phyloP scores from a whole-genome alignment of 1,140 invertebrate genomes.

The Brachionus koreanus region DNA sequence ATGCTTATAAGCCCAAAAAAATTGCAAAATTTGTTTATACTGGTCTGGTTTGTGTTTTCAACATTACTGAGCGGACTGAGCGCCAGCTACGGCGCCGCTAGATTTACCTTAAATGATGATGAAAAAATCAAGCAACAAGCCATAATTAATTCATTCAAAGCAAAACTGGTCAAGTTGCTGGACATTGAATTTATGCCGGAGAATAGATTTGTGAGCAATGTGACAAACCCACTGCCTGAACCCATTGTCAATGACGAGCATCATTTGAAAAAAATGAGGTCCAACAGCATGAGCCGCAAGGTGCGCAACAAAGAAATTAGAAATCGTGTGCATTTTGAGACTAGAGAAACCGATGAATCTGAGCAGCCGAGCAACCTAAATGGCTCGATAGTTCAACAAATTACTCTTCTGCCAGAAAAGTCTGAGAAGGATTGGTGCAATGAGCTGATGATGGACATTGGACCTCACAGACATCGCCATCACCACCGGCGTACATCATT shows the following conservation, averaged over 20 bases:
- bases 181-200: background rate
- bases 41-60: background rate
- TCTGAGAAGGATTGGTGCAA: background rate
- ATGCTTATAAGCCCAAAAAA: background rate
- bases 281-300: background rate
- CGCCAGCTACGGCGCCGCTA: background rate
- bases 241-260: background rate
- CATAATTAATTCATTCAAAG: background rate
- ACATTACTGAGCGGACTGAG: background rate
- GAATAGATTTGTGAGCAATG: background rate
- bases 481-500: background rate
- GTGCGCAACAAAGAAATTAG: background rate
- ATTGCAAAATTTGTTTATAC: background rate
- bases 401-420: background rate
- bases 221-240: slow-evolving; percentile 8
- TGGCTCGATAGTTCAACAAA: slow-evolving; percentile 3
- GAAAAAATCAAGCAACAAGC: slow-evolving; percentile 25
- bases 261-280: background rate
- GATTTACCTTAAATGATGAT: background rate
- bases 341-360: background rate
- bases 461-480: background rate
- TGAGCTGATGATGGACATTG: background rate
- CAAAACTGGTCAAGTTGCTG: slow-evolving; percentile 2
- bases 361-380: background rate
- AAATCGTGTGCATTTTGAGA: background rate